phyloP scores from a whole-genome alignment of 2,797 vertebrate genomes.

The Sebastes umbrosus region DNA sequence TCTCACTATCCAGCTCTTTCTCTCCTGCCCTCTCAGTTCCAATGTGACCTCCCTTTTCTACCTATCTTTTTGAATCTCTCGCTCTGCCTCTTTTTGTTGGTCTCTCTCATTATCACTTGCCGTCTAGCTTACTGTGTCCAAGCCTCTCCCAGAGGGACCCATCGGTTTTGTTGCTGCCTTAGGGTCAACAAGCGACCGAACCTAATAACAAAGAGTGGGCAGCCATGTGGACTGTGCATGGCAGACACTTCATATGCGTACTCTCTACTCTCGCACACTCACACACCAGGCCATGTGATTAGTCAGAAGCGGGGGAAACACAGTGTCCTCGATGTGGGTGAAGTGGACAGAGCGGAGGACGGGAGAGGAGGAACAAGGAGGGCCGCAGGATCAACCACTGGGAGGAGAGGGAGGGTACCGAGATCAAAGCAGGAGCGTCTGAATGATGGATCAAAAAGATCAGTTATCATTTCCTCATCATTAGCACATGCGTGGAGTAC shows the following conservation, averaged over 20 bases:
- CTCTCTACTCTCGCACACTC: slow-evolving; percentile 12
- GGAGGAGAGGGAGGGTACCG: neutral
- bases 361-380: neutral
- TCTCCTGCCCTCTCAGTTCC: slow-evolving; percentile 3
- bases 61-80: neutral
- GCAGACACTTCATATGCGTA: slow-evolving; percentile 32
- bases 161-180: neutral
- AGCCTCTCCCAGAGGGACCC: neutral
- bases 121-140: neutral
- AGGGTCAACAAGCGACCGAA: slow-evolving; percentile 17
- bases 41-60: slow-evolving; percentile 16
- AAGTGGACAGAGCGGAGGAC: slow-evolving; percentile 14
- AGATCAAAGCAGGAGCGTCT: slow-evolving; percentile 40
- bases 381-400: slow-evolving; percentile 25
- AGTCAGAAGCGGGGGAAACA: slow-evolving; percentile 58
- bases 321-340: slow-evolving; percentile 32
- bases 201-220: slow-evolving; percentile 25
- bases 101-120: slow-evolving; percentile 1
- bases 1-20: slow-evolving; percentile 4
- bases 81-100: neutral
- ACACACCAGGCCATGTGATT: slow-evolving; percentile 21
- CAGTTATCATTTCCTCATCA: slow-evolving; percentile 8
- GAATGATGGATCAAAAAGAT: slow-evolving; percentile 26
- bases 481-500: neutral
- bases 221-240: slow-evolving; percentile 22